A percentile compares a stretch with the other conserved stretches of the same genome.
These are phyloP conservation scores for Lithobius niger DNA, from an alignment of 1,140 invertebrate species.

Conservation along the genomic window DNA sequence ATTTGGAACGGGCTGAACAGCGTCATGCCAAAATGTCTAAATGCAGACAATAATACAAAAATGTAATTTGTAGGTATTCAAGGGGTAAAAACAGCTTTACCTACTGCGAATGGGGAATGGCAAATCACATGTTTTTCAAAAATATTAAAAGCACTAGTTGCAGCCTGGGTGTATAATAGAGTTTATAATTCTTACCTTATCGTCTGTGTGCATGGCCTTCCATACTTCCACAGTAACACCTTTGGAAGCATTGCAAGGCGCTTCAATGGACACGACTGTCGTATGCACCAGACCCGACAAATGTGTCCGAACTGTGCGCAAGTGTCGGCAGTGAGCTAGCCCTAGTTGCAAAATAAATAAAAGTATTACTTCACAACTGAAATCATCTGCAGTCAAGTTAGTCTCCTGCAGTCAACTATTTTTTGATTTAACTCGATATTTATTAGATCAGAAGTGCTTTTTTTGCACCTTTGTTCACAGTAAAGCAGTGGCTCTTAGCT, in stretches of 20 bases:
- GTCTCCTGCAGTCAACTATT: background rate
- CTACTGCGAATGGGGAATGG: no score
- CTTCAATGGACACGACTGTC: constrained; percentile 21
- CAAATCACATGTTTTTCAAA: background rate
- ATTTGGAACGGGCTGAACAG: no score
- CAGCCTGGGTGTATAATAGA: no score
- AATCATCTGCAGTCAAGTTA: constrained; percentile 9
- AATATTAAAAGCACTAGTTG: no score
- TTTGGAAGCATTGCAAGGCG: constrained; percentile 26
- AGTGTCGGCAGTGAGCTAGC: constrained; percentile 82
- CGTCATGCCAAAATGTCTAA: no score
- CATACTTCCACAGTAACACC: constrained; percentile 56
- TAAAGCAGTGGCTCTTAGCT: background rate
- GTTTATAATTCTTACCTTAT: background rate
- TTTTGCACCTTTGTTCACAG: background rate
- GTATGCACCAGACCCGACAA: constrained; percentile 69
- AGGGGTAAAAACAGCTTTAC: no score
- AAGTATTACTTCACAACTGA: background rate
- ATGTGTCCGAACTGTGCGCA: constrained; percentile 81
- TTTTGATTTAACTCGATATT: background rate
- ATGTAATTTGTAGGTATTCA: no score
- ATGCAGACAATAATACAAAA: no score
- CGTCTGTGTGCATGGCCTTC: constrained; percentile 29
- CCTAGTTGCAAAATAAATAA: constrained; percentile 25
- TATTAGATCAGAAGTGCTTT: background rate